These are phyloP conservation scores for Pristionchus arcanus DNA, from an alignment of 2,888 invertebrate genomes.

Conservation along the genomic window DNA sequence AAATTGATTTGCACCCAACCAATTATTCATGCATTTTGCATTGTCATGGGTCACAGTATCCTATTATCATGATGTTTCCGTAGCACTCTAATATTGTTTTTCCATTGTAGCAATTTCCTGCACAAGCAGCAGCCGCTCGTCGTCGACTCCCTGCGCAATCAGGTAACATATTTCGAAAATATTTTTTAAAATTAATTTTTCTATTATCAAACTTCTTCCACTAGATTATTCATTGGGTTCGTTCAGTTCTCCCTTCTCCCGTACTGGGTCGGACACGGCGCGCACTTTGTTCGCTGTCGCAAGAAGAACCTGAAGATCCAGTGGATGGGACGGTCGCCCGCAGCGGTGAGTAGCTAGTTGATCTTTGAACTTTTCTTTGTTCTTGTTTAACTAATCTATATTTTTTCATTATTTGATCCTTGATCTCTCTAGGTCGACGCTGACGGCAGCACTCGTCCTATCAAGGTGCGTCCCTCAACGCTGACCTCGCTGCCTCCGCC, in stretches of 20 bases:
- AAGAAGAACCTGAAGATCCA: conserved; percentile 17
- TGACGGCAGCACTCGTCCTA: conserved; percentile 3
- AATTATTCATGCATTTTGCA: too few species aligned
- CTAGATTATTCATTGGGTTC: background rate
- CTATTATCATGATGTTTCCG: background rate
- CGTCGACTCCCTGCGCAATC: conserved; percentile 34
- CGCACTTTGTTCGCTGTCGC: conserved; percentile 9
- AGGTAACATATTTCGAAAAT: background rate
- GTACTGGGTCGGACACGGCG: conserved; percentile 36
- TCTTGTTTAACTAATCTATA: background rate
- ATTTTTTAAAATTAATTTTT: background rate
- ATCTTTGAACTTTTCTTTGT: conserved; percentile 3
- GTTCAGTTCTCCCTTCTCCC: conserved; percentile 1
- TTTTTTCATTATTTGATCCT: background rate
- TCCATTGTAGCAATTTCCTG: background rate
- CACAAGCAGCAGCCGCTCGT: conserved; percentile 11
- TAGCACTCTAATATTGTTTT: background rate
- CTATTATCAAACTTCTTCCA: background rate
- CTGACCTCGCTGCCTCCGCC: background rate
- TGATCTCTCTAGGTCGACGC: conserved; percentile 17
- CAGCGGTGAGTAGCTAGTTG: background rate
- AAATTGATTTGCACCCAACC: too few species aligned
- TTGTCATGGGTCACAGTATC: background rate
- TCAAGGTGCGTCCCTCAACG: background rate
- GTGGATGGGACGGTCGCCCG: conserved; percentile 9